Evolutionary conservation across 2,113 vertebrate genomes (phyloP).

Genomic region (Lagopus muta): DNA sequence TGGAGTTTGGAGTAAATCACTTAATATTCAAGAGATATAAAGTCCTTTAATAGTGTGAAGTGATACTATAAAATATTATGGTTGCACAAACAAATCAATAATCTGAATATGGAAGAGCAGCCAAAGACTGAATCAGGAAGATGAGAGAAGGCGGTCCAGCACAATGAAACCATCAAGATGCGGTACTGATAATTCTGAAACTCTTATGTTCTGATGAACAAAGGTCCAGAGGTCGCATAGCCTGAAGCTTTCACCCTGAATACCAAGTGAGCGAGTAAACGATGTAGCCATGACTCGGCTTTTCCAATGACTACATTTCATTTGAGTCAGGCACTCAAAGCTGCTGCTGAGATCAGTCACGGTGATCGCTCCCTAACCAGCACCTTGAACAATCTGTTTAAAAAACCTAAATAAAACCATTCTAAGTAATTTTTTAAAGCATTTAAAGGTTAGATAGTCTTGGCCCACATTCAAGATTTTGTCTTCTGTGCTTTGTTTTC

Average conservation of each 20-base stretch:
- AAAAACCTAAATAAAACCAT: neutral
- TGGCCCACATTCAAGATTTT: neutral
- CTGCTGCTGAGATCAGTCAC: neutral
- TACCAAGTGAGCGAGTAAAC: neutral
- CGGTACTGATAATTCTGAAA: neutral
- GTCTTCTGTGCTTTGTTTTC: neutral
- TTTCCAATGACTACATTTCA: neutral
- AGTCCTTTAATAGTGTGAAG: neutral
- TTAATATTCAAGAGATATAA: slow-evolving; percentile 20
- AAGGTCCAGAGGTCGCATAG: neutral
- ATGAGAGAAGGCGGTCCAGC: slow-evolving; percentile 3
- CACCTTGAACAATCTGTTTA: neutral
- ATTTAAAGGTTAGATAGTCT: neutral
- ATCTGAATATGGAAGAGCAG: neutral
- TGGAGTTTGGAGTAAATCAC: neutral
- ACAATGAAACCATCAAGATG: neutral
- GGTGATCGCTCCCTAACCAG: neutral
- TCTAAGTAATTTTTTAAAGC: neutral
- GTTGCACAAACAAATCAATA: slow-evolving; percentile 32
- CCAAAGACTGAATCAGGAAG: neutral
- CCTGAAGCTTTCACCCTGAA: neutral
- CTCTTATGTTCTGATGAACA: neutral
- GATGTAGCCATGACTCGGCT: neutral
- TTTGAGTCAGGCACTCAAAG: neutral
- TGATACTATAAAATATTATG: neutral